Percentiles rank a stretch among this genome's conserved stretches.
Evolutionary conservation across 1,140 invertebrate species (phyloP).

Genomic region (Saccostrea echinata): DNA sequence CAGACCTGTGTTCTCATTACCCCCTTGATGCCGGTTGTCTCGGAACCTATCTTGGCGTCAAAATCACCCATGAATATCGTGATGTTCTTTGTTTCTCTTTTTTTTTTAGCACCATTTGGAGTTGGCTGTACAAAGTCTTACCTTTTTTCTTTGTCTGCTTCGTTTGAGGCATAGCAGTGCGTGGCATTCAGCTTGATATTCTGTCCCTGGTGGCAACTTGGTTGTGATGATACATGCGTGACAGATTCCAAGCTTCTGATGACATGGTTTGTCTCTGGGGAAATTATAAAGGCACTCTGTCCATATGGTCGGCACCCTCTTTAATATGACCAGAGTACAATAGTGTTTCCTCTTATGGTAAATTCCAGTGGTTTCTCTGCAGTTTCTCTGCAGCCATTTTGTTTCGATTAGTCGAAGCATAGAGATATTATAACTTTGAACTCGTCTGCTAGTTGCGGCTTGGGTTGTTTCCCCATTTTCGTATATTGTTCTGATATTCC

Average conservation of each 20-base stretch:
- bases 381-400: too few species aligned
- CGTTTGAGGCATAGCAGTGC: slow-evolving; percentile 48
- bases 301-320: slow-evolving; percentile 39
- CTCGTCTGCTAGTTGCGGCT: too few species aligned
- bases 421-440: too few species aligned
- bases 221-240: not conserved
- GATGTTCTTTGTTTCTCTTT: not conserved
- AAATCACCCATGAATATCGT: not conserved
- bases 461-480: too few species aligned
- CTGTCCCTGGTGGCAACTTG: not conserved
- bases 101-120: slow-evolving; percentile 43
- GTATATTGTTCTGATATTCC: too few species aligned
- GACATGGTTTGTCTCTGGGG: not conserved
- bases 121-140: slow-evolving; percentile 6
- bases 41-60: slow-evolving; percentile 30
- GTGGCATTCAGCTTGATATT: slow-evolving; percentile 37
- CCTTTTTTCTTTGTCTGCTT: slow-evolving; percentile 44
- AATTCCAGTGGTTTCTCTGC: too few species aligned
- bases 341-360: slow-evolving; percentile 41
- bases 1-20: slow-evolving; percentile 39
- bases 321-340: slow-evolving; percentile 55
- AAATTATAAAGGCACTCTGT: not conserved
- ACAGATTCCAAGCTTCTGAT: not conserved
- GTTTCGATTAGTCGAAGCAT: too few species aligned
- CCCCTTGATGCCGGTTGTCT: slow-evolving; percentile 27